phyloP scores from a whole-genome alignment of 2,888 invertebrate species.

The Aphodius sticticus region DNA sequence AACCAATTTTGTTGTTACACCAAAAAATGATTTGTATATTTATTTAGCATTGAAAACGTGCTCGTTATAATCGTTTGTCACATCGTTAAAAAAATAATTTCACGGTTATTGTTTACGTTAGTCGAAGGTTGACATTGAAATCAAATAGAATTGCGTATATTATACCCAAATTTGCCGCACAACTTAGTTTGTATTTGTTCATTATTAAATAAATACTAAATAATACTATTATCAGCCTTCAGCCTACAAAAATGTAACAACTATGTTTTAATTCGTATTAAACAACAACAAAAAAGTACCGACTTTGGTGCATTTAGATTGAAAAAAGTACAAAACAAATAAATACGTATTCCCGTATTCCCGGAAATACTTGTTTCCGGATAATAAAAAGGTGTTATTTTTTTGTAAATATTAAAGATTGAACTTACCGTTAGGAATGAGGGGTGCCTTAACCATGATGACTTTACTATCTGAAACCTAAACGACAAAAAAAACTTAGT shows the following conservation, averaged over 20 bases:
- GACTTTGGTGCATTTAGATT: no score
- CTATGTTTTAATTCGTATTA: no score
- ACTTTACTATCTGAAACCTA: background rate
- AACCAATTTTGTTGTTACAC: no score
- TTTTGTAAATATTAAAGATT: background rate
- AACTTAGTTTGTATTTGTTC: no score
- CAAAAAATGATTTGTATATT: no score
- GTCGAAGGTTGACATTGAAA: background rate
- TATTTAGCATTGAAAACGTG: background rate
- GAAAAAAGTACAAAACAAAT: background rate
- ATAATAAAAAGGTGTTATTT: background rate
- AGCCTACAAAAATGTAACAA: no score
- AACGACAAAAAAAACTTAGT: background rate
- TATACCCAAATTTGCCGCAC: no score
- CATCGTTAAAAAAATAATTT: background rate
- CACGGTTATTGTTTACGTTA: background rate
- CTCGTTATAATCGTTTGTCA: background rate
- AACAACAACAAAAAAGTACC: no score
- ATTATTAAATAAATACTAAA: no score
- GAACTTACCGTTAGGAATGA: background rate
- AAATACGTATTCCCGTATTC: background rate
- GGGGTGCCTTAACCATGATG: background rate
- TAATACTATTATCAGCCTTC: no score
- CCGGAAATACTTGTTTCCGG: background rate
- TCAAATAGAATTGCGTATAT: no score